Evolutionary conservation across 2,888 invertebrate genomes (phyloP).

Genomic region (Meiosimyza platycephala): DNA sequence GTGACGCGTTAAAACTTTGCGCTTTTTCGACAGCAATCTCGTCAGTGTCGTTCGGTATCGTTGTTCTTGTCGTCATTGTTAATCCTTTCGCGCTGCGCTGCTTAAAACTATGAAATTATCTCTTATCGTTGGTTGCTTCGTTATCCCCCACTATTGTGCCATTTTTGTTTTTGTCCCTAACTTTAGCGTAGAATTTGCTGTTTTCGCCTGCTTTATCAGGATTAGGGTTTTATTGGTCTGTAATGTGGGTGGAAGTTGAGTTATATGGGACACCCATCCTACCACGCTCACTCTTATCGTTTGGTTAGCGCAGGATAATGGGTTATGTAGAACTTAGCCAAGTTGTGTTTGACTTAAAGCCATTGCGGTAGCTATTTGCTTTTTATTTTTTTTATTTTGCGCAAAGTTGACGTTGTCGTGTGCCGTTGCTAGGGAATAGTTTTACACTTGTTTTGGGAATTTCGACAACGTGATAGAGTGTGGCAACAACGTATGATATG

Average conservation of each 20-base stretch:
- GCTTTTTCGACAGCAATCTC: not conserved
- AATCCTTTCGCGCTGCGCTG: slow-evolving; percentile 15
- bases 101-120: not conserved
- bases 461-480: slow-evolving; percentile 10
- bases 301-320: too few relatives aligned
- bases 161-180: too few relatives aligned
- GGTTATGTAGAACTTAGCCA: not conserved
- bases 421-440: slow-evolving; percentile 6
- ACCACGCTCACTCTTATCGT: too few relatives aligned
- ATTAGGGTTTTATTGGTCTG: not conserved
- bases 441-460: slow-evolving; percentile 19
- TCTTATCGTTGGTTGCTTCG: slow-evolving; percentile 4
- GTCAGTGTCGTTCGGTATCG: too few relatives aligned
- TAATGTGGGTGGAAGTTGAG: not conserved
- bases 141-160: not conserved
- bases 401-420: not conserved
- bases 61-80: not conserved
- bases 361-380: not conserved
- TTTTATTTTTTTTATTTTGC: not conserved
- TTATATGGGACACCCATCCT: too few relatives aligned
- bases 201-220: not conserved
- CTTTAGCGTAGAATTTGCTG: not conserved
- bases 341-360: not conserved
- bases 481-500: not conserved
- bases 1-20: not conserved